Conservation (phyloP, 2,888 invertebrate species). For the Clepsis dumicolana region DNA sequence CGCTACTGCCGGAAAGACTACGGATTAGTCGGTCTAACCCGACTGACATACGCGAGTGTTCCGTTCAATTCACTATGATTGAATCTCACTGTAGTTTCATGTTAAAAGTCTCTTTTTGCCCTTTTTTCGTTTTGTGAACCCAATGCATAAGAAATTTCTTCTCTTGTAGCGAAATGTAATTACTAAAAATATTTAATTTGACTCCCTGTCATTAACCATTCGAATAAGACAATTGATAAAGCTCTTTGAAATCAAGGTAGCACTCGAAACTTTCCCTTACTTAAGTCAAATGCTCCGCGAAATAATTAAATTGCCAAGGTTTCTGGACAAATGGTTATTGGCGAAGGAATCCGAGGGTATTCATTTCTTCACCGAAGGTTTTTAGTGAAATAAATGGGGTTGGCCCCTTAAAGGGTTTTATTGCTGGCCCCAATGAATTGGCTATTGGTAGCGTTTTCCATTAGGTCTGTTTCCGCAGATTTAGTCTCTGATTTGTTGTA, state of each 20-base stretch:
- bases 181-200: conserved; percentile 51
- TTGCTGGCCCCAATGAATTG: conserved; percentile 61
- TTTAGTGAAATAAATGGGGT: conserved; percentile 66
- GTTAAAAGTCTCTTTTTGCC: no score
- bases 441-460: conserved; percentile 60
- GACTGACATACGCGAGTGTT: no score
- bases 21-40: no score
- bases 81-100: no score
- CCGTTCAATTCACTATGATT: no score
- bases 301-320: conserved; percentile 72
- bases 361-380: conserved; percentile 67
- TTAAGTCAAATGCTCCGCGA: conserved; percentile 59
- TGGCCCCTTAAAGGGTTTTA: conserved; percentile 61
- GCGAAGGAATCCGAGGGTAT: conserved; percentile 61
- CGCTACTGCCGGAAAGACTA: no score
- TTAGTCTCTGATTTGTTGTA: conserved; percentile 56
- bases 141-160: no score
- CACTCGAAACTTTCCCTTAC: conserved; percentile 55
- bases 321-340: conserved; percentile 66
- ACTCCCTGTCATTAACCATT: conserved; percentile 64
- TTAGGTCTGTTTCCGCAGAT: conserved; percentile 52
- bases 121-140: no score
- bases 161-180: no score
- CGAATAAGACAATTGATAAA: conserved; percentile 51
- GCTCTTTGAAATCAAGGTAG: conserved; percentile 58